phyloP scores from a whole-genome alignment of 2,888 invertebrate genomes.

The Volucella inanis region DNA sequence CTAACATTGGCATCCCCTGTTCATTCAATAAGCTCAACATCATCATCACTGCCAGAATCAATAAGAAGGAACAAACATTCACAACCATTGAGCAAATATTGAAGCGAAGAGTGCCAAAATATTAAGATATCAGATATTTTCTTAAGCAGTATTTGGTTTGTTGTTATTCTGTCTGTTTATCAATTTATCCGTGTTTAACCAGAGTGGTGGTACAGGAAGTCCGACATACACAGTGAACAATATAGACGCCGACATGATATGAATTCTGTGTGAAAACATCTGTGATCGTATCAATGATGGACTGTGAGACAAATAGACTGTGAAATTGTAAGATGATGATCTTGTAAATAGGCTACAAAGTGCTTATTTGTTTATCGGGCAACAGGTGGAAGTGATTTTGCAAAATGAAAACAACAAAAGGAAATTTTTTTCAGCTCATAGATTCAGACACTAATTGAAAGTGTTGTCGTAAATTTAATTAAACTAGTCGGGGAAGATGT shows the following conservation, averaged over 20 bases:
- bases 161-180: neutral
- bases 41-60: conserved; percentile 20
- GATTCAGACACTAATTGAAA: too few species aligned
- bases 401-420: neutral
- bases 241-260: too few species aligned
- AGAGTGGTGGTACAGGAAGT: conserved; percentile 34
- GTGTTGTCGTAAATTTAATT: too few species aligned
- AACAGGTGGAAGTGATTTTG: conserved; percentile 26
- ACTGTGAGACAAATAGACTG: conserved; percentile 17
- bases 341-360: conserved; percentile 5
- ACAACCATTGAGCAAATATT: conserved; percentile 49
- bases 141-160: conserved; percentile 5
- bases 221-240: conserved; percentile 4
- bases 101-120: conserved; percentile 52
- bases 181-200: conserved; percentile 21
- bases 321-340: neutral
- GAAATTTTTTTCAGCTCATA: too few species aligned
- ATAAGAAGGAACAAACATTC: conserved; percentile 50
- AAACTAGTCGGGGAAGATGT: too few species aligned
- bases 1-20: neutral
- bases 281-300: conserved; percentile 16
- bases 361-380: conserved; percentile 36
- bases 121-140: conserved; percentile 31
- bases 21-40: conserved; percentile 4
- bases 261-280: neutral